Evolutionary conservation across 2,888 invertebrate species (phyloP), one percentile per base, ranked within the genome.

Genomic region (Liodrosophila aerea): DNA sequence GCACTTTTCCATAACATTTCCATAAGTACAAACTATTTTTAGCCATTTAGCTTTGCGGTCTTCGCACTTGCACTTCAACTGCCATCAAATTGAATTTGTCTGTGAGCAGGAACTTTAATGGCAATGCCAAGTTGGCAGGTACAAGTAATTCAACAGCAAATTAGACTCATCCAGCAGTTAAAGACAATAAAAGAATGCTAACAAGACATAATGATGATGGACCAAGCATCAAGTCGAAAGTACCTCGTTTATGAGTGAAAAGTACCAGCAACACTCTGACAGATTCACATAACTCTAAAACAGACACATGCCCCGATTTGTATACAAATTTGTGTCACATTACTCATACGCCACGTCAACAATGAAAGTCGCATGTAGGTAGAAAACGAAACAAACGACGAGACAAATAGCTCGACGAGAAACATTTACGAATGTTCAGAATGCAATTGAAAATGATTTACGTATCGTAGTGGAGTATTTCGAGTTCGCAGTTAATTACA

Each of bases 381-480:
- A 36, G 34, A 43, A 29, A 37, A 43, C 54, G 64, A 52, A 41
- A 57, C 56, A 65, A 62, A 58, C 43, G 41, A 41, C 33, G 22
- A 53, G 45, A 43, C 46, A 58, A 37, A 49, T 68, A 47, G 52
- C 52, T 51, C 34, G 22, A 44, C 2, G 64, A 52, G 49, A 50
- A 12, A 57, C 62, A 74, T 77, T 72, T 77, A 62, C 72, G 68
- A 81, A 73, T 76, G 65, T 51, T 80, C 77, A 71, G 73, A 84
- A 75, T 73, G 77, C 80, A 81, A 81, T 81, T 81, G 65, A 75
- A 75, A 76, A 84, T 81, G 80, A 84, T 81, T 81, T 81, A 81
- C 77, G 77, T 64, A 60, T 33, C 58, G 43, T 50, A 27, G 45
- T 46, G 40, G 33, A 44, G 50, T 33, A 62, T 57, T 65, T 69